Percentiles rank a stretch among this genome's conserved stretches.
These are phyloP conservation scores for Xestoiulus laeticollis DNA, from an alignment of 2,888 invertebrate species.

Conservation along the genomic window DNA sequence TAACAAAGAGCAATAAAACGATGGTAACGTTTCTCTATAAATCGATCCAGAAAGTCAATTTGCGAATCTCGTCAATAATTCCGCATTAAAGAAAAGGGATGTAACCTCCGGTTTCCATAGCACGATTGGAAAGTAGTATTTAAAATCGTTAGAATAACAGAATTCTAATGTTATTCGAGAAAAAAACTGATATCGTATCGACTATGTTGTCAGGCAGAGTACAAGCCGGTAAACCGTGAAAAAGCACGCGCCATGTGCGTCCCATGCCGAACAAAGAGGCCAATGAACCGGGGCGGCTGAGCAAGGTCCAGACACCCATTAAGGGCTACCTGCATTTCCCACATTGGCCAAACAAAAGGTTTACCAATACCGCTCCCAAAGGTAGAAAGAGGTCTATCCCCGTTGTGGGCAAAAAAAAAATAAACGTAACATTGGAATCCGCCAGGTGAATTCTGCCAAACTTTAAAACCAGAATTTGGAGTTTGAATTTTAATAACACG, in stretches of 20 bases:
- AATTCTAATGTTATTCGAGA: too few species aligned
- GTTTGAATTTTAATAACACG: too few species aligned
- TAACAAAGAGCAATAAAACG: not conserved
- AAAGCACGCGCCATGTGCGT: conserved; percentile 37
- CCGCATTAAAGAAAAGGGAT: not conserved
- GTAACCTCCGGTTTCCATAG: not conserved
- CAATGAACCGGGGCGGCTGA: conserved; percentile 30
- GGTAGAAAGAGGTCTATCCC: not conserved
- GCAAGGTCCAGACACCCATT: not conserved
- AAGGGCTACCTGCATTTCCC: not conserved
- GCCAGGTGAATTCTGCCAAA: not conserved
- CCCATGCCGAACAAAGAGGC: conserved; percentile 47
- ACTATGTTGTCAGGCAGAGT: not conserved
- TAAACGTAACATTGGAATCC: not conserved
- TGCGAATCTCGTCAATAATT: not conserved
- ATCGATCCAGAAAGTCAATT: not conserved
- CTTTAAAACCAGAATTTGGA: not conserved
- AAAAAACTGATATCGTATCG: not conserved
- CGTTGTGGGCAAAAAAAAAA: not conserved
- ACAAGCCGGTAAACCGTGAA: conserved; percentile 6
- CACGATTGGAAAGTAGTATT: not conserved
- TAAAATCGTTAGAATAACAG: too few species aligned
- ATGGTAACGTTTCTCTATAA: not conserved
- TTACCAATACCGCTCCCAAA: conserved; percentile 14
- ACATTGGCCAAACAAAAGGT: not conserved